These are phyloP conservation scores for Zygothrica quintamaculata DNA, from an alignment of 2,888 invertebrate genomes.

Conservation along the genomic window DNA sequence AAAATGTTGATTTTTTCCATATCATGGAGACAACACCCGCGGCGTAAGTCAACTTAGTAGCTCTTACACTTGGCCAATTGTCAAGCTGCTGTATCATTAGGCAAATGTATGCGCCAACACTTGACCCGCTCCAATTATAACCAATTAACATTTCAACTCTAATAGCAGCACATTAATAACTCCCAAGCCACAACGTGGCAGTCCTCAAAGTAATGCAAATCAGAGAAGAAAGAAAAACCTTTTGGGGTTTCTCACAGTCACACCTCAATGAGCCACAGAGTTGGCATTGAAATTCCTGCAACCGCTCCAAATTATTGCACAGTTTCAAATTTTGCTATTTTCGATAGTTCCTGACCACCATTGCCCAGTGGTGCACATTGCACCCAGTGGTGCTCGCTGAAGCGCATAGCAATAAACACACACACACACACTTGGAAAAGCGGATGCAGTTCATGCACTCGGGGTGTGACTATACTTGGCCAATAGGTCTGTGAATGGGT, in stretches of 20 bases:
- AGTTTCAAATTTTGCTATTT: constrained; percentile 39
- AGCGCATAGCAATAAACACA: constrained; percentile 43
- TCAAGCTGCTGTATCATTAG: constrained; percentile 59
- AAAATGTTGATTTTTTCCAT: constrained; percentile 47
- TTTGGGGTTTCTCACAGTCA: constrained; percentile 36
- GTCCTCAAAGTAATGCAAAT: constrained; percentile 28
- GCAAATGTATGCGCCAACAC: constrained; percentile 62
- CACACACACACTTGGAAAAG: constrained; percentile 46
- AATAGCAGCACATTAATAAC: constrained; percentile 53
- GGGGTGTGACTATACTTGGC: constrained; percentile 32
- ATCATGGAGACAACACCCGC: constrained; percentile 23
- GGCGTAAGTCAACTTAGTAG: constrained; percentile 28
- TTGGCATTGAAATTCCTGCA: constrained; percentile 73
- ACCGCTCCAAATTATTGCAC: constrained; percentile 22
- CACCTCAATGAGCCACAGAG: constrained; percentile 55
- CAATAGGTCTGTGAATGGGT: constrained; percentile 21
- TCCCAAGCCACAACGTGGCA: constrained; percentile 37
- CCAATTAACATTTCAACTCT: constrained; percentile 66
- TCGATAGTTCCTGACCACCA: constrained; percentile 27
- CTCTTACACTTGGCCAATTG: constrained; percentile 23
- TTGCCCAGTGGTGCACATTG: constrained; percentile 34
- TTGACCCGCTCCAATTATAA: constrained; percentile 53
- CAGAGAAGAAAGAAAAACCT: constrained; percentile 28
- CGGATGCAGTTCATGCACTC: constrained; percentile 53
- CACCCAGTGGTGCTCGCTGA: constrained; percentile 43